phyloP scores from a whole-genome alignment of 2,113 vertebrate genomes.

The Pithys albifrons region DNA sequence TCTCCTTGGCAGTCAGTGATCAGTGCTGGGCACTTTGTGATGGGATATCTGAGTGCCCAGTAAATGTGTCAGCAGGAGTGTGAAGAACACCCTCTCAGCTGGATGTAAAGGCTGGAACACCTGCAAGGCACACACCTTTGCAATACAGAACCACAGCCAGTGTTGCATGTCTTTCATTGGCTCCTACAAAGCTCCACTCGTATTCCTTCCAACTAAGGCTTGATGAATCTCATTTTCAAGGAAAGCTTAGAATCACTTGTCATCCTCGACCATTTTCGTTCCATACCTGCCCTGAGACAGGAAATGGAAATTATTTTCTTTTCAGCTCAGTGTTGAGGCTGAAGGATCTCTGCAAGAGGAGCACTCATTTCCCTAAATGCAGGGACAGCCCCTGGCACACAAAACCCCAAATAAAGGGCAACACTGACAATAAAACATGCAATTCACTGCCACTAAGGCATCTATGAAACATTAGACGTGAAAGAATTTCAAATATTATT shows the following conservation, averaged over 20 bases:
- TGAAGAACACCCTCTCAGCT: neutral
- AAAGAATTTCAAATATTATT: neutral
- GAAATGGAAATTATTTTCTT: neutral
- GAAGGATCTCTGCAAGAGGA: neutral
- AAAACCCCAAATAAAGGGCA: neutral
- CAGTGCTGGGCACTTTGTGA: neutral
- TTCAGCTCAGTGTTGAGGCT: neutral
- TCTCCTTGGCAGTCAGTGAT: neutral
- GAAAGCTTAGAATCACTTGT: neutral
- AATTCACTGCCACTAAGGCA: neutral
- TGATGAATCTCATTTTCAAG: neutral
- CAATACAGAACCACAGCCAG: neutral
- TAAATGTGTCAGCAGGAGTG: neutral
- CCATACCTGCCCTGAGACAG: neutral
- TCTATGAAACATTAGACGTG: neutral
- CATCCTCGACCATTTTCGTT: neutral
- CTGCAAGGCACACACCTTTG: neutral
- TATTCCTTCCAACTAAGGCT: neutral
- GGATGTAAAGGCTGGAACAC: neutral
- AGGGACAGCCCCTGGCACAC: neutral
- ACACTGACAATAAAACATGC: neutral
- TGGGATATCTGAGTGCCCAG: neutral
- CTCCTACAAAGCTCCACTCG: neutral
- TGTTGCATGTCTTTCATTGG: neutral
- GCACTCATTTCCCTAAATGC: neutral